These are phyloP conservation scores for Pelochelys cantorii DNA, from an alignment of 2,797 vertebrate genomes.

Conservation along the genomic window DNA sequence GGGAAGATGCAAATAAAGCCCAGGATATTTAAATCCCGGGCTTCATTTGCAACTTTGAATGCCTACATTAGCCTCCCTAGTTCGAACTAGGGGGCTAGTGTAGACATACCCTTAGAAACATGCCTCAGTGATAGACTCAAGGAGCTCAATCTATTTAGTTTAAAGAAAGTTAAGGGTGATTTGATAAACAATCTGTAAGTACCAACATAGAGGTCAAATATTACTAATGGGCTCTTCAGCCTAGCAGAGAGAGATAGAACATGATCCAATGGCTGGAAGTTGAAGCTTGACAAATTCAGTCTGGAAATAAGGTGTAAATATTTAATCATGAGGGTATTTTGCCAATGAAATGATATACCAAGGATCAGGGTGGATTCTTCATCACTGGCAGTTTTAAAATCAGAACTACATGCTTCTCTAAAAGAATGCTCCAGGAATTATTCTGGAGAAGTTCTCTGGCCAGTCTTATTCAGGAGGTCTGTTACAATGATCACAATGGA, in stretches of 20 bases:
- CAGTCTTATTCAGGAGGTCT: not conserved
- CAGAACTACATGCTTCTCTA: not conserved
- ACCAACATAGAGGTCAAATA: not conserved
- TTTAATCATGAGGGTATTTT: not conserved
- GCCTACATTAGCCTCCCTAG: too few species aligned
- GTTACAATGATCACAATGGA: not conserved
- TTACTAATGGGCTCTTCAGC: not conserved
- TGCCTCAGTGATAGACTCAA: not conserved
- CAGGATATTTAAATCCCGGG: too few species aligned
- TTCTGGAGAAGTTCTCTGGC: not conserved
- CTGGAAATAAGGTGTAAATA: not conserved
- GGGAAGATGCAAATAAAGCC: too few species aligned
- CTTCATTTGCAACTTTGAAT: too few species aligned
- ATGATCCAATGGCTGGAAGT: not conserved
- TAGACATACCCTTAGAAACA: too few species aligned
- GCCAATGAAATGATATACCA: not conserved
- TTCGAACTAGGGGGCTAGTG: too few species aligned
- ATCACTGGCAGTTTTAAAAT: not conserved
- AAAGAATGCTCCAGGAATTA: not conserved
- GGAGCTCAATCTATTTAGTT: not conserved
- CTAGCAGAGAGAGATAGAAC: not conserved
- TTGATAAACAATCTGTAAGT: not conserved
- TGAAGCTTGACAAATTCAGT: not conserved
- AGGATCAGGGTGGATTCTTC: not conserved
- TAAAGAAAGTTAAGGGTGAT: not conserved